phyloP scores from a whole-genome alignment of 2,113 vertebrate genomes.

The Archilochus colubris region DNA sequence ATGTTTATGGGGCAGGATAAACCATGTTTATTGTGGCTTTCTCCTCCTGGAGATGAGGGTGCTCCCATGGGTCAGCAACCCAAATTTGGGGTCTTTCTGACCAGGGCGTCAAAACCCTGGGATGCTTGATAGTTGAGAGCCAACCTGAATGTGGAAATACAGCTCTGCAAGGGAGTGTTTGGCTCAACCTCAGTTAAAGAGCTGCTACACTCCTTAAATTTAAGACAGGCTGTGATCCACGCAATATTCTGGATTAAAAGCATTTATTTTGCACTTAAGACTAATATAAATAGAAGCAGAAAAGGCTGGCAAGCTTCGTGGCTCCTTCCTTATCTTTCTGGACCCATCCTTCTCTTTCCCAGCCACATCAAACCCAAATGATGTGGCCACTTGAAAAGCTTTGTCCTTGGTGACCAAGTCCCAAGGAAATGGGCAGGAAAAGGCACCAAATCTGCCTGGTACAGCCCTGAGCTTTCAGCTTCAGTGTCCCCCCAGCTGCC shows the following conservation, averaged over 20 bases:
- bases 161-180: neutral
- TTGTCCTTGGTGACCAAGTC: neutral
- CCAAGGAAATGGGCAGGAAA: neutral
- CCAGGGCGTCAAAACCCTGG: fast-evolving
- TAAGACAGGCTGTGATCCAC: neutral
- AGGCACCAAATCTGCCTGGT: neutral
- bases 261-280: neutral
- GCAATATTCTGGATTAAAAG: neutral
- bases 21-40: too few species aligned
- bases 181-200: neutral
- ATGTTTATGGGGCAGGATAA: neutral
- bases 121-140: neutral
- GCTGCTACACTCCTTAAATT: neutral
- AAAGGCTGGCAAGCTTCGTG: neutral
- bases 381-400: neutral
- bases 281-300: neutral
- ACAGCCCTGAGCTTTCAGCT: neutral
- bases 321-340: neutral
- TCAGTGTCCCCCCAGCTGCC: fast-evolving
- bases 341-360: neutral
- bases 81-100: neutral
- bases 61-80: neutral
- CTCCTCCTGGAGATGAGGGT: neutral
- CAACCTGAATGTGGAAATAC: neutral
- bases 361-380: neutral